These are phyloP conservation scores for Esox niger DNA, from an alignment of 2,113 vertebrate species.

Conservation along the genomic window DNA sequence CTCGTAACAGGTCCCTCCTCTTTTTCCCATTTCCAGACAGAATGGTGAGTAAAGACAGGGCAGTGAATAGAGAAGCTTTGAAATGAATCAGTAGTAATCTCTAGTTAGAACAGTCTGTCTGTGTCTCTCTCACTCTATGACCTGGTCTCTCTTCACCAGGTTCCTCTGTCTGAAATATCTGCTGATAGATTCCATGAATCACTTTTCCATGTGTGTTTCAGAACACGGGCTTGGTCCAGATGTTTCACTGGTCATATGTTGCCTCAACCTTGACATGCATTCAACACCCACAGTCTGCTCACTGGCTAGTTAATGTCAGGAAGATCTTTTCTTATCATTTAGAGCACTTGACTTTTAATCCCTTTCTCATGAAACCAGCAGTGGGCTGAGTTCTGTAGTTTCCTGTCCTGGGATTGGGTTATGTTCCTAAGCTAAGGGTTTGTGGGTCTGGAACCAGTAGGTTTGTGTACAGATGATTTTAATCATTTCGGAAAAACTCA, in stretches of 20 bases:
- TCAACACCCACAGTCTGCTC: neutral
- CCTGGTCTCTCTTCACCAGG: slow-evolving; percentile 7
- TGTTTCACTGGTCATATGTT: neutral
- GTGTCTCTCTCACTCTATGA: slow-evolving; percentile 6
- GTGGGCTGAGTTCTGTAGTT: neutral
- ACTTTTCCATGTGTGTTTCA: neutral
- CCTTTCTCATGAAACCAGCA: neutral
- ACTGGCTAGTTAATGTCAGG: neutral
- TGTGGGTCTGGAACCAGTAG: slow-evolving; percentile 57
- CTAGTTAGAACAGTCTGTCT: neutral
- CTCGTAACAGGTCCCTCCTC: neutral
- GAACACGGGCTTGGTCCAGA: too few species aligned
- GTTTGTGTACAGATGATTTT: slow-evolving; percentile 65
- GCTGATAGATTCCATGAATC: neutral
- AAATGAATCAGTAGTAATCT: neutral
- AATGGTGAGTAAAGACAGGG: slow-evolving; percentile 13
- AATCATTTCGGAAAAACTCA: slow-evolving; percentile 62
- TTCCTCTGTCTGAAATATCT: slow-evolving; percentile 1
- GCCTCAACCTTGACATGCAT: neutral
- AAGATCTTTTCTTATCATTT: neutral
- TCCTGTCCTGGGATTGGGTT: slow-evolving; percentile 26
- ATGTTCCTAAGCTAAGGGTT: slow-evolving; percentile 60
- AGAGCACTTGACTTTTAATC: neutral
- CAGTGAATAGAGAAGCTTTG: slow-evolving; percentile 7
- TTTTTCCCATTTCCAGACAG: neutral